These are phyloP conservation scores for Linyphia triangularis DNA, from an alignment of 2,888 invertebrate genomes.

Conservation along the genomic window DNA sequence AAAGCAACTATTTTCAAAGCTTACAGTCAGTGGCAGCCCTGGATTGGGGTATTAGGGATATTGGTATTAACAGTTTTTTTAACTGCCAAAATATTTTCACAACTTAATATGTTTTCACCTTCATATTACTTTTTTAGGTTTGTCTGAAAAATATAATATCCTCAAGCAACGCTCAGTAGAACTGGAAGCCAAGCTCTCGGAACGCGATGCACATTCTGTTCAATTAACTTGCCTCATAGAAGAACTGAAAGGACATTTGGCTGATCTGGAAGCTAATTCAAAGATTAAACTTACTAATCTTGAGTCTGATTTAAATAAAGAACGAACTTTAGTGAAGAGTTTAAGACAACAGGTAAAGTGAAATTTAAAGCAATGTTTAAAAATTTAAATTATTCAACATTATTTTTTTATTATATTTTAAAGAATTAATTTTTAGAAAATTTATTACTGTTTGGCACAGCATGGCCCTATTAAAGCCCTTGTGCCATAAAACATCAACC, in stretches of 20 bases:
- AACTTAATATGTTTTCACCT: background rate
- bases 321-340: slow-evolving; percentile 79
- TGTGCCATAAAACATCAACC: too few relatives aligned
- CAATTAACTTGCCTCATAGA: slow-evolving; percentile 77
- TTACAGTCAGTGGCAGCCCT: too few relatives aligned
- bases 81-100: too few relatives aligned
- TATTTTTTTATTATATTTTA: too few relatives aligned
- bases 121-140: slow-evolving; percentile 77
- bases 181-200: slow-evolving; percentile 79
- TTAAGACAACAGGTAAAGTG: slow-evolving; percentile 79
- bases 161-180: slow-evolving; percentile 79
- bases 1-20: too few relatives aligned
- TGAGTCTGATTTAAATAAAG: slow-evolving; percentile 79
- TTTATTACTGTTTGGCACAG: too few relatives aligned
- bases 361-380: background rate
- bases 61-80: background rate
- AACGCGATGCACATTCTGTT: slow-evolving; percentile 79
- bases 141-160: slow-evolving; percentile 79
- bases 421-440: too few relatives aligned
- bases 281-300: slow-evolving; percentile 78
- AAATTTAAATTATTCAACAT: background rate
- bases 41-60: background rate
- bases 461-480: too few relatives aligned
- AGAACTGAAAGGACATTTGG: slow-evolving; percentile 77
- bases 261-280: slow-evolving; percentile 76